phyloP scores from a whole-genome alignment of 1,140 invertebrate genomes.

The Diorhabda carinulata region DNA sequence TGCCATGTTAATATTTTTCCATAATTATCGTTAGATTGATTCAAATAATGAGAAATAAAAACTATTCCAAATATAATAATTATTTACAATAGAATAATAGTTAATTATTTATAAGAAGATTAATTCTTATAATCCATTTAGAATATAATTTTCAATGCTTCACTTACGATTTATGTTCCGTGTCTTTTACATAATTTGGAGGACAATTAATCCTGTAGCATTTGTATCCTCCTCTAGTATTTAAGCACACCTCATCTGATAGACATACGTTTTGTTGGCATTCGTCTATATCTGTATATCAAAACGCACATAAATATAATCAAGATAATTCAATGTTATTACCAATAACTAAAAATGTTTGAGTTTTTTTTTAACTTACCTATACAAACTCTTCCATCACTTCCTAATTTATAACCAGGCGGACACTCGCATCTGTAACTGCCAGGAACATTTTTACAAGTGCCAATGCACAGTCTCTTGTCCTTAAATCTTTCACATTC shows the following conservation, averaged over 20 bases:
- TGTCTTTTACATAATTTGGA: conserved; percentile 69
- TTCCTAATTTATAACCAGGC: conserved; percentile 69
- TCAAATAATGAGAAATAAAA: neutral
- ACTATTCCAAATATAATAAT: neutral
- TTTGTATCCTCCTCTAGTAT: conserved; percentile 81
- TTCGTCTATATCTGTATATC: conserved; percentile 78
- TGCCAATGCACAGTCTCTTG: conserved; percentile 72
- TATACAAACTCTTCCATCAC: conserved; percentile 69
- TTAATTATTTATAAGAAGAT: too few relatives aligned
- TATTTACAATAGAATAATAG: neutral
- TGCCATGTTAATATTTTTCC: too few relatives aligned
- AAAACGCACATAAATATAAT: too few relatives aligned
- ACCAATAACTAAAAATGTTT: too few relatives aligned
- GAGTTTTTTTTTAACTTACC: conserved; percentile 51
- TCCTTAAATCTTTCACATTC: conserved; percentile 76
- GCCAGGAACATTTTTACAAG: conserved; percentile 84
- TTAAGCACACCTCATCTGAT: conserved; percentile 79
- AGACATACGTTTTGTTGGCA: conserved; percentile 65
- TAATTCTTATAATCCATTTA: too few relatives aligned
- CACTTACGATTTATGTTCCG: conserved; percentile 69
- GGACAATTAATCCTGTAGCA: conserved; percentile 87
- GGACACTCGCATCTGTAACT: conserved; percentile 86
- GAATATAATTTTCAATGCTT: too few relatives aligned
- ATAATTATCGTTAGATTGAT: too few relatives aligned
- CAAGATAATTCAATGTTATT: too few relatives aligned